Base-by-base conservation (phyloP, 2,888 invertebrate genomes). In the Embidobia sp. region DNA sequence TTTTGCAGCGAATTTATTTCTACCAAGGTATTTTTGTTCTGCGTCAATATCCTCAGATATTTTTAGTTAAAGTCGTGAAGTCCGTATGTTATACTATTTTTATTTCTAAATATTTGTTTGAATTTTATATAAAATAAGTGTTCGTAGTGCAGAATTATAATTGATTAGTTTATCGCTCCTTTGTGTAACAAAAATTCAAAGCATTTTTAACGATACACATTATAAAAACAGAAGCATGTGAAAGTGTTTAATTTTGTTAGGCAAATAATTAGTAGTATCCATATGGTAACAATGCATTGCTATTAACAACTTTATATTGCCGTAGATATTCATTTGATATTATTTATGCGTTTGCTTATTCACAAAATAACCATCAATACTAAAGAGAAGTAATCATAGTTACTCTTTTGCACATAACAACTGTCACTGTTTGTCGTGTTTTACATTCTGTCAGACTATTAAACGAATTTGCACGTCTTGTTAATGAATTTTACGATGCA, bases 261-360 rank as follows among this genome's bases (percentile, higher is more conserved):
- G 6, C 33, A 26, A 27, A 61, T 61, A 19, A 26, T 61, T 61
- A 46, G 46, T 13, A 37, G 48, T 13, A 15, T 10, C 27, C 29
- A 3, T 40, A 27, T 37, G 27, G 48, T 37, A 29, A 18, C 46
- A 6, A 5, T 13, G 46, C 48, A 16, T 31, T n/a, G 42, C 10
- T 33, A 35, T 35, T 55, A 66, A 44, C 53, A 66, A 66, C 53
- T 66, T 66, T 55, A n/a, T 46, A 26, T 26, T 15, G 44, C 49
- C 19, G 31, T 49, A 40, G 49, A 63, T 63, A 63, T 27, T 63
- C 44, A 44, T 66, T 66, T 53, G 44, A 66, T 44, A 53, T 40
- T 53, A 66, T 66, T 64, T 64, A 64, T 64, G 51, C 15, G 31
- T 26, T 51, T 51, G 64, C 64, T 40, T 51, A 64, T 64, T 64